Base-by-base conservation (phyloP, 92 coral and sea anemone species). In the Blastomussa wellsi region DNA sequence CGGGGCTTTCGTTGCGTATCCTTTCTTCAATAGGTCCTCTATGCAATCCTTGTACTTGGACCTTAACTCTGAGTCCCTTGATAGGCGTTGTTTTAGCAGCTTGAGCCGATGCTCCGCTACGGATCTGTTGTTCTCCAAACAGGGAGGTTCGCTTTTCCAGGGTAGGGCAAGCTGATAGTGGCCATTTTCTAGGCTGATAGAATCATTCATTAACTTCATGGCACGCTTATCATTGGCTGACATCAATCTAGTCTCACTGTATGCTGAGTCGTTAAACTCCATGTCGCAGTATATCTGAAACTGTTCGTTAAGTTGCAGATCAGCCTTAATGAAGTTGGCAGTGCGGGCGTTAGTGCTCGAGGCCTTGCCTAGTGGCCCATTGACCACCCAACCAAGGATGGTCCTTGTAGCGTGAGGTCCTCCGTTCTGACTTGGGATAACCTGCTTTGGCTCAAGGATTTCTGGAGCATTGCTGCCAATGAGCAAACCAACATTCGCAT, bases 211-310 rank as follows among this genome's bases (percentile, higher is more conserved):
- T n/a, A 26, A n/a, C 7, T 69, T 39, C 37, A 69, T 7, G 3
- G 89, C 87, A 26, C 60, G 89, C 53, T 74, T 77, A 71, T 86
- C 86, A 35, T 85, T 72, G 32, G 69, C 91, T 33, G 90, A 87
- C 91, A 87, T 87, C 70, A 84, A 35, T 67, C 65, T 72, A 28
- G 48, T 49, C 35, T 64, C 85, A 29, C 76, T n/a, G n/a, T 82
- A 79, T n/a, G 79, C 72, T 20, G 87, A 36, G 71, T 90, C 81
- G 55, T 80, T 86, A 80, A 86, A 85, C 70, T 80, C 92, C 80
- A 85, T 82, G 90, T 90, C 75, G 73, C 93, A 86, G 78, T 64
- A 90, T 0, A n/a, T 37, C 55, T 86, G 72, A 74, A 86, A 86
- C 81, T 77, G 87, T 37, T 76, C 49, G 7, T 90, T 83, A 17